Evolutionary conservation across 2,113 vertebrate genomes (phyloP).

Genomic region (Perognathus longimembris): DNA sequence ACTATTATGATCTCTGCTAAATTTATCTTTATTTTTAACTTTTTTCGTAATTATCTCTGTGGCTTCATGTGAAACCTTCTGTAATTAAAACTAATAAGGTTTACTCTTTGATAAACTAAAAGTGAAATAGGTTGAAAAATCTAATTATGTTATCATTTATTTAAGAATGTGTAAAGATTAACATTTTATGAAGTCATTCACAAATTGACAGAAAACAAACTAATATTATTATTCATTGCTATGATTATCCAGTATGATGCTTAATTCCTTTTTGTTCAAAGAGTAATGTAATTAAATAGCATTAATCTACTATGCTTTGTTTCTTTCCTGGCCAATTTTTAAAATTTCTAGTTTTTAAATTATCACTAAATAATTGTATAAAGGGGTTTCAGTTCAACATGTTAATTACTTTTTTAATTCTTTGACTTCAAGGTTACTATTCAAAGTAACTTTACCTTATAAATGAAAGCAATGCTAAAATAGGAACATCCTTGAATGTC

Average conservation of each 20-base stretch:
- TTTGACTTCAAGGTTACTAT: constrained; percentile 5
- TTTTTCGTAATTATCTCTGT: not conserved
- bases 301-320: not conserved
- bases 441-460: not conserved
- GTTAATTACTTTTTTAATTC: not conserved
- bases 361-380: too few relatives aligned
- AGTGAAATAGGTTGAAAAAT: not conserved
- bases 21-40: not conserved
- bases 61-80: not conserved
- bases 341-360: too few relatives aligned
- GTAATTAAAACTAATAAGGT: constrained; percentile 13
- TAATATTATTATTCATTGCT: not conserved
- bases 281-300: not conserved
- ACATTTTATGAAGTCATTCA: constrained; percentile 19
- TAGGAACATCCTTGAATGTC: not conserved
- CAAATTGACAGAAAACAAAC: constrained; percentile 9
- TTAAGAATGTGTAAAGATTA: not conserved
- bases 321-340: not conserved
- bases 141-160: not conserved
- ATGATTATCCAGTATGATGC: not conserved
- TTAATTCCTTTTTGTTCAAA: constrained; percentile 36
- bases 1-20: constrained; percentile 28
- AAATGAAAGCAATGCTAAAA: not conserved
- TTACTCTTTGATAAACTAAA: not conserved
- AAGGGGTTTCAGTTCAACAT: too few relatives aligned